Base-by-base conservation (phyloP, 2,113 vertebrate genomes). In the Centropus bengalensis region DNA sequence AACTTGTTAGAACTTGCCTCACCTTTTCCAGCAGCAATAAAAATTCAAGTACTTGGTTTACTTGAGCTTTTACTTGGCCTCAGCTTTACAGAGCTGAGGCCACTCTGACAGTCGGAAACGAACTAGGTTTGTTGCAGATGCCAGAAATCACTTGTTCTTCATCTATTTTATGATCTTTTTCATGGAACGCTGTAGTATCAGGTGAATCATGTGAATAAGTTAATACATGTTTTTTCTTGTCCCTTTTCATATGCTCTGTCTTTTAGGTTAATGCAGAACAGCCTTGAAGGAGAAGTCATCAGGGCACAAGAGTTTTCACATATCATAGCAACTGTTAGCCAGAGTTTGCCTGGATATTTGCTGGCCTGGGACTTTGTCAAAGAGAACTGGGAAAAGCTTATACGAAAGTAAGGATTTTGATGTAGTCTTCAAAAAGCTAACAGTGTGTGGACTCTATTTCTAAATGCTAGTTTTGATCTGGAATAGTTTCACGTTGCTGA, bases 351-450 rank as follows among this genome's bases (percentile, higher is more conserved):
- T 21, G 99, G 99, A 33, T 97, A 98, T 94, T 96, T 99, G 75
- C 89, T 99, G 92, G 98, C 98, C 24, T 99, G 99, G 99, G 98
- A 99, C 96, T 99, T 99, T 74, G 97, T 99, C 54, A 99, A 99
- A 95, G 98, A 99, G 93, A 99, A 99, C 96, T 99, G 99, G 99
- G 97, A 98, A 91, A 96, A 94, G 36, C 98, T 99, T 92, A 98
- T 98, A 86, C 95, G 98, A 64, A 99, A 98, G 99, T 99, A 98
- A 98, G 99, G 30, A 52, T 86, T 76, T 69, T 89, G 26, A 74
- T 84, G 14, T 8, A 38, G 30, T 68, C 71, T 88, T 59, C 16
- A 51, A 10, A 82, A 92, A 71, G 5, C 21, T 60, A 49, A n/a
- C 22, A 51, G 8, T 63, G 24, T 2, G 2, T 42, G 20, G 22